Evolutionary conservation across 2,888 invertebrate species (phyloP).

Genomic region (Nemurella pictetii): DNA sequence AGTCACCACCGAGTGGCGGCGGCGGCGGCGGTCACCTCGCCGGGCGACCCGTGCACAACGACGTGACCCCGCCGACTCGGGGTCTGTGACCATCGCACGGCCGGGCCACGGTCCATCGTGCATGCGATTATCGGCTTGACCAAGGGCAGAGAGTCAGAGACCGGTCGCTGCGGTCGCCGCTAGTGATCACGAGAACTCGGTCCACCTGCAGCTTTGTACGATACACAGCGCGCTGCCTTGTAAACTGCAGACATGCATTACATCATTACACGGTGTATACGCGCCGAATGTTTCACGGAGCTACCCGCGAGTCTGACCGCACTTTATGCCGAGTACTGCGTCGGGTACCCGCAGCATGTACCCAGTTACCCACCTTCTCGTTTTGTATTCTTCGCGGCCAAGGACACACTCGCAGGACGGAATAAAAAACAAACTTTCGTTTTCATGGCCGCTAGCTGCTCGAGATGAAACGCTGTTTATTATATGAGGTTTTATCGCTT

Average conservation of each 20-base stretch:
- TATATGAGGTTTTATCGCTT: neutral
- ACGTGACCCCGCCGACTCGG: neutral
- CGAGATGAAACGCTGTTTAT: neutral
- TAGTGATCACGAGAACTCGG: too few species aligned
- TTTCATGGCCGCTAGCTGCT: constrained; percentile 2
- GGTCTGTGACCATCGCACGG: constrained; percentile 12
- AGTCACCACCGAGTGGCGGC: too few species aligned
- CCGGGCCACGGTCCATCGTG: neutral
- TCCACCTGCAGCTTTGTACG: too few species aligned
- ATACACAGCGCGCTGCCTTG: too few species aligned
- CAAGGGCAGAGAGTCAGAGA: neutral
- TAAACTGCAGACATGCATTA: too few species aligned
- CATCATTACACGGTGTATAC: too few species aligned
- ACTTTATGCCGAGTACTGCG: neutral
- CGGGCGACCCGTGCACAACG: neutral
- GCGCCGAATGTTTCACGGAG: too few species aligned
- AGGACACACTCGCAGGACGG: neutral
- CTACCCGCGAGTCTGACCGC: too few species aligned
- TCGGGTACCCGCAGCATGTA: neutral
- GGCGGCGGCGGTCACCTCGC: neutral
- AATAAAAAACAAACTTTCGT: constrained; percentile 14
- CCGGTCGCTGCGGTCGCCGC: too few species aligned
- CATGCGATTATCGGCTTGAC: neutral
- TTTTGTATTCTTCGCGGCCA: constrained; percentile 13
- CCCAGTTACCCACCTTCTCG: neutral